Base-by-base conservation (phyloP, 2,797 vertebrate genomes). In the Salarias fasciatus region DNA sequence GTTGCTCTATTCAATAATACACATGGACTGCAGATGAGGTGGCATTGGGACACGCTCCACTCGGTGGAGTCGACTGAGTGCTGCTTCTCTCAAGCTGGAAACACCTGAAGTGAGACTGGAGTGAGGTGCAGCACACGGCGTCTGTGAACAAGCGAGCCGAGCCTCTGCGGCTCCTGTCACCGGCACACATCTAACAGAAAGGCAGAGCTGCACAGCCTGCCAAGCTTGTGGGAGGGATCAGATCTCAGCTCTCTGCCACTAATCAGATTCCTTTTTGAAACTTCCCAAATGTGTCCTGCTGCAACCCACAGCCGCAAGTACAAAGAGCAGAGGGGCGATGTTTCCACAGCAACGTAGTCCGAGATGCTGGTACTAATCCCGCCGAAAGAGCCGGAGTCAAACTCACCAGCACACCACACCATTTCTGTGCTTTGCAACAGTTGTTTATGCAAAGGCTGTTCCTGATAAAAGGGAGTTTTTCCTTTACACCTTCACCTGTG, bases 291-390 rank as follows among this genome's bases (percentile, higher is more conserved):
- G 46, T 31, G 31, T 53, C 29, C 15, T 11, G 33, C 69, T 48
- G 69, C 46, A 61, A 31, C 11, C 28, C 11, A 4, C 29, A 5
- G 0, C 55, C 29, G 2, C 12, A 0, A 44, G 52, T 5, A 42
- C 45, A 57, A 58, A 72, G 42, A 60, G 18, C 35, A 48, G 24
- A 33, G 5, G 33, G 33, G 33, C 24, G 11, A 24, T 44, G 47
- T 77, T 70, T 72, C 63, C 57, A 56, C 43, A 40, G 59, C 63
- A 77, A 65, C 67, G 30, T 28, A 11, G 52, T 55, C 48, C 8
- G n/a, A 69, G 41, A 49, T 10, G 11, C 9, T n/a, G 29, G 13
- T 50, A 38, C 36, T 37, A 5, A 10, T 11, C 13, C 8, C 41
- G 8, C 31, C 15, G 41, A 6, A 9, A 35, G 28, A 54, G 45